These are phyloP conservation scores for Muscidifurax raptorellus DNA, from an alignment of 1,140 invertebrate genomes.

Conservation along the genomic window DNA sequence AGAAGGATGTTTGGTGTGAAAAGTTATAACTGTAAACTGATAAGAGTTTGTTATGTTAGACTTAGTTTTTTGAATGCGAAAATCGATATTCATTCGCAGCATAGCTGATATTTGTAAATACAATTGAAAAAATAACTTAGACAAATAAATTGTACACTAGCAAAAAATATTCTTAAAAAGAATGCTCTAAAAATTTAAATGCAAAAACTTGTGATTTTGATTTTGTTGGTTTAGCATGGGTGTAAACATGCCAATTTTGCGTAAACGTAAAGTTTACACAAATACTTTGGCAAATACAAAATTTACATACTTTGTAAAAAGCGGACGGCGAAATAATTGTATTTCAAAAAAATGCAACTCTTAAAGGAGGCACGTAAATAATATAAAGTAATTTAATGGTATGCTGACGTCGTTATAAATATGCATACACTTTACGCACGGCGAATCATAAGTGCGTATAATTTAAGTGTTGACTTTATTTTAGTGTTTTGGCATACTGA, in stretches of 20 bases:
- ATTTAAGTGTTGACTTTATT: neutral
- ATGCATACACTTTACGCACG: constrained; percentile 7
- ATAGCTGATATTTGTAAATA: constrained; percentile 4
- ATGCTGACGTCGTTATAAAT: neutral
- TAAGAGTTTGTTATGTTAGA: neutral
- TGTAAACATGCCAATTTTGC: neutral
- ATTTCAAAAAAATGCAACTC: constrained; percentile 8
- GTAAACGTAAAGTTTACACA: constrained; percentile 21
- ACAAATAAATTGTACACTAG: neutral
- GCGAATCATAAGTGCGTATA: neutral
- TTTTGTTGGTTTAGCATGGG: neutral
- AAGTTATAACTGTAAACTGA: neutral
- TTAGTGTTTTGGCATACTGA: neutral
- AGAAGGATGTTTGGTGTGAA: neutral
- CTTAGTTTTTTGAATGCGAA: neutral
- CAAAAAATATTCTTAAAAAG: constrained; percentile 5
- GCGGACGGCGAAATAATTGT: neutral
- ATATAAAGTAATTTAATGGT: neutral
- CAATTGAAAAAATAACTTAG: neutral
- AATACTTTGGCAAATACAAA: neutral
- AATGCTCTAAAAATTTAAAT: neutral
- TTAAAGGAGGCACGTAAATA: neutral
- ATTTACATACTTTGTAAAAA: neutral
- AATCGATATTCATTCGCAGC: neutral
- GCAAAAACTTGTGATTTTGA: neutral